Conservation (phyloP, 2,797 vertebrate genomes). For the Lacerta viridis region DNA sequence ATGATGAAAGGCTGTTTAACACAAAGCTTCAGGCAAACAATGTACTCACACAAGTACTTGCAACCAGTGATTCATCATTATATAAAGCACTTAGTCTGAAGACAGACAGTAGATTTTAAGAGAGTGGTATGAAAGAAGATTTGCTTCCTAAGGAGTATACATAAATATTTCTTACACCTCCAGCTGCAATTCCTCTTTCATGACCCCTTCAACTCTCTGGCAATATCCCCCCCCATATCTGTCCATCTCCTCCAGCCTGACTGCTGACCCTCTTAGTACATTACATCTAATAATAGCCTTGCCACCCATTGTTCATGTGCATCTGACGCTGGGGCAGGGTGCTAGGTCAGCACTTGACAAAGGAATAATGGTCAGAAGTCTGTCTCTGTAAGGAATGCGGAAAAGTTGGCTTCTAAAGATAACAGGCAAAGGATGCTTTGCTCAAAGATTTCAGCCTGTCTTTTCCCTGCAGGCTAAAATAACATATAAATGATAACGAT, state of each 20-base stretch:
- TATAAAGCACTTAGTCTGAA: background rate
- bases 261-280: background rate
- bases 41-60: constrained; percentile 6
- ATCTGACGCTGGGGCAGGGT: background rate
- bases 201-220: background rate
- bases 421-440: background rate
- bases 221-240: no score
- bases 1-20: background rate
- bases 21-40: constrained; percentile 16
- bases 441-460: background rate
- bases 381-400: background rate
- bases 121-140: background rate
- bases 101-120: background rate
- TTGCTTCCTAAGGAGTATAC: no score
- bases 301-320: background rate
- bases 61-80: constrained; percentile 13
- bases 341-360: background rate
- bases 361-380: background rate
- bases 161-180: background rate
- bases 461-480: background rate
- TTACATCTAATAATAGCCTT: background rate
- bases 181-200: background rate
- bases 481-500: background rate
- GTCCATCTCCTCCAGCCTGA: background rate
- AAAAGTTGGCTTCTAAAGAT: background rate